A percentile compares a stretch with the other conserved stretches of the same genome.
Conservation (phyloP, 2,797 vertebrate genomes). For the Pitangus sulphuratus region DNA sequence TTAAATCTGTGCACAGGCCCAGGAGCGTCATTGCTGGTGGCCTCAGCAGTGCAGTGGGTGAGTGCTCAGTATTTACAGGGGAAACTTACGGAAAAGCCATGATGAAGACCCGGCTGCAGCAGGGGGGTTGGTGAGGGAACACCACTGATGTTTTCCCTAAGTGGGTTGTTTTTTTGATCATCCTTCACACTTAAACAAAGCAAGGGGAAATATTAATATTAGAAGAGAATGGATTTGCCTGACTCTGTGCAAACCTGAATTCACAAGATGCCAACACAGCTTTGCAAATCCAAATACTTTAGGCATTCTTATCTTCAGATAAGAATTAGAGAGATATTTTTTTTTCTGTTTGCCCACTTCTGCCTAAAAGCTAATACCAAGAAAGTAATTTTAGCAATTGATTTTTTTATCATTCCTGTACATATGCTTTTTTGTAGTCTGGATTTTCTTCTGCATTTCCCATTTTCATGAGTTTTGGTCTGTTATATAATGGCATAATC, state of each 20-base stretch:
- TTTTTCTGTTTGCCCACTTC: neutral
- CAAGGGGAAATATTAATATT: neutral
- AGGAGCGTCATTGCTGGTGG: fast-evolving
- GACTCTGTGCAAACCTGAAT: neutral
- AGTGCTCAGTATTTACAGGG: neutral
- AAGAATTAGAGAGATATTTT: neutral
- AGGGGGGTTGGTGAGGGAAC: neutral
- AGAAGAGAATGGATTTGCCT: neutral
- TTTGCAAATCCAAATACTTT: neutral
- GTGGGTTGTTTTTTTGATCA: neutral
- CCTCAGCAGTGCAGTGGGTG: neutral
- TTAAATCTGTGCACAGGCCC: neutral
- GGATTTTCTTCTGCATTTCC: conserved; percentile 40
- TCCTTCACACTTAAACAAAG: neutral
- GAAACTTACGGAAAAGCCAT: neutral
- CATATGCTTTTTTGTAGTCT: conserved; percentile 1
- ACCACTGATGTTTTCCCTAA: neutral
- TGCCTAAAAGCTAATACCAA: neutral
- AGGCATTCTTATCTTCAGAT: neutral
- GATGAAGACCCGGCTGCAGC: neutral
- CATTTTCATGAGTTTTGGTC: conserved; percentile 52
- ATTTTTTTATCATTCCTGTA: neutral
- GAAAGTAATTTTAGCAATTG: neutral
- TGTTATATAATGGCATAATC: neutral
- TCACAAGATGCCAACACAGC: neutral